Conservation (phyloP, 1,140 invertebrate species). For the Laupala kohalensis region DNA sequence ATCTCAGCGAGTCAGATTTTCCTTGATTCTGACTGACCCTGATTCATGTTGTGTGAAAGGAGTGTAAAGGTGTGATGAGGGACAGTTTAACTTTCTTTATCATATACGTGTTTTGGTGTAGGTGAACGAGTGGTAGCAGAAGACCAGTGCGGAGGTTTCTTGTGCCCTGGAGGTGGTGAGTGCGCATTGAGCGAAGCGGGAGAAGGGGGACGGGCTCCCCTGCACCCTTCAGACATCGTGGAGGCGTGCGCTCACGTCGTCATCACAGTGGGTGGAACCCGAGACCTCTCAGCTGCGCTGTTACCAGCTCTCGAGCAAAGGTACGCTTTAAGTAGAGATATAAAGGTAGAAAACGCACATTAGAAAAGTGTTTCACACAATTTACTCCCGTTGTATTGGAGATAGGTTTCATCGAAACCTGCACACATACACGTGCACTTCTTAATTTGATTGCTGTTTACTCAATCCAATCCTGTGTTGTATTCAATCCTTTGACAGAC, state of each 20-base stretch:
- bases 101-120: background rate
- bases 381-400: no score
- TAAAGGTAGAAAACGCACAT: no score
- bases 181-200: slow-evolving; percentile 21
- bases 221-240: background rate
- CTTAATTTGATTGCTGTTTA: no score
- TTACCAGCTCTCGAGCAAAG: slow-evolving; percentile 43
- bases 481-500: no score
- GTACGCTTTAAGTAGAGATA: no score
- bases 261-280: slow-evolving; percentile 40
- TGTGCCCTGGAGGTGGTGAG: slow-evolving; percentile 38
- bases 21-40: no score
- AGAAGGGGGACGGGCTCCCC: background rate
- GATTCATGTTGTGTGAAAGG: no score
- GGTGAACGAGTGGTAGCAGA: background rate
- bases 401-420: no score
- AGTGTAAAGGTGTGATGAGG: background rate
- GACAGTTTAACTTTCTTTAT: background rate
- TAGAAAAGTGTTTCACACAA: no score
- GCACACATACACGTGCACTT: no score
- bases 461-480: no score
- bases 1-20: no score
- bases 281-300: slow-evolving; percentile 43
- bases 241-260: slow-evolving; percentile 41
- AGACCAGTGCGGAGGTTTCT: slow-evolving; percentile 42